Percentiles rank a stretch among this genome's conserved stretches.
Evolutionary conservation across 2,113 vertebrate species (phyloP).

Genomic region (Onychostruthus taczanowskii): DNA sequence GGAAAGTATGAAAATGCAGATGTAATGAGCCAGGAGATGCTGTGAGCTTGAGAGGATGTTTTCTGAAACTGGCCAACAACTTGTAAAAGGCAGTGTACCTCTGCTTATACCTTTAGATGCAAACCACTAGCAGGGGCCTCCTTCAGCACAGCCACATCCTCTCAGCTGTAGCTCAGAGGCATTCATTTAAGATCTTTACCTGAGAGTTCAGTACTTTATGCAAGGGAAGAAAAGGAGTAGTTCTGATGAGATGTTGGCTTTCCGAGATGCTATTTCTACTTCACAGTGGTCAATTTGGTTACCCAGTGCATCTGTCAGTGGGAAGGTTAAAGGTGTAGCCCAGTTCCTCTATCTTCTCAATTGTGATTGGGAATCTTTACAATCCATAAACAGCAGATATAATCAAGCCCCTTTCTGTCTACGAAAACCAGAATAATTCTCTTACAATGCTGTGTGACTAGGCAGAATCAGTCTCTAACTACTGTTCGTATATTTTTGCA

Average conservation of each 20-base stretch:
- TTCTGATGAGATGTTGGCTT: not conserved
- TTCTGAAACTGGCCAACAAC: not conserved
- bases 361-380: not conserved
- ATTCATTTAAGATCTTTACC: not conserved
- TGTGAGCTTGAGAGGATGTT: not conserved
- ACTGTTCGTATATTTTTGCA: not conserved
- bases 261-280: not conserved
- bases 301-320: not conserved
- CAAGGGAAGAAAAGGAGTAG: not conserved
- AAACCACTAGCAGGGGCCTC: not conserved
- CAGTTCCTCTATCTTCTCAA: accelerated
- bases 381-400: not conserved
- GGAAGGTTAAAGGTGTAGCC: not conserved
- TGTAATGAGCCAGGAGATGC: not conserved
- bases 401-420: not conserved
- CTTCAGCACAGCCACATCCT: not conserved
- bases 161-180: not conserved
- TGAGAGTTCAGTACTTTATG: not conserved
- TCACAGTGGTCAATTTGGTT: not conserved
- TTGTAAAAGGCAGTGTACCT: not conserved
- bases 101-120: not conserved
- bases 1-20: not conserved
- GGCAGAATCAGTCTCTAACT: not conserved
- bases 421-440: not conserved
- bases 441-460: not conserved